Evolutionary conservation across 2,113 vertebrate genomes (phyloP).

Genomic region (Pithys albifrons): DNA sequence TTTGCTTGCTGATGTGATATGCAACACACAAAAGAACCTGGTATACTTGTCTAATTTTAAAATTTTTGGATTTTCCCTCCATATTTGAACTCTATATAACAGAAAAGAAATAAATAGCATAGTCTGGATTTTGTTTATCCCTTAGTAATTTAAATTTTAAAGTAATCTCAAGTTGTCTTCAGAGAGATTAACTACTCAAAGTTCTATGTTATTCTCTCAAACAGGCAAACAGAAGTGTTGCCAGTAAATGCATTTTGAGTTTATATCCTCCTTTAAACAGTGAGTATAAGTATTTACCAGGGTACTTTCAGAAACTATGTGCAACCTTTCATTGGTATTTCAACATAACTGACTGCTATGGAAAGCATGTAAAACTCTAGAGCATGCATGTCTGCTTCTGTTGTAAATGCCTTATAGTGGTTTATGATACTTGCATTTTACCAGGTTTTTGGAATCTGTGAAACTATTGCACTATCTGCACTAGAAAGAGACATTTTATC

Average conservation of each 20-base stretch:
- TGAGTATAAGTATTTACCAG: not conserved
- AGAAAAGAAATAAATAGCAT: not conserved
- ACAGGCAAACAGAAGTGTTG: not conserved
- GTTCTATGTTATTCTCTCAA: not conserved
- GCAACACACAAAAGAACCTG: not conserved
- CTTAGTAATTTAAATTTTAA: not conserved
- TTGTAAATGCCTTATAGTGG: not conserved
- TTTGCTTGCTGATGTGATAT: not conserved
- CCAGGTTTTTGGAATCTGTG: not conserved
- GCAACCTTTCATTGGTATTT: not conserved
- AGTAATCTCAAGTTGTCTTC: not conserved
- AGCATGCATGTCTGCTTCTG: not conserved
- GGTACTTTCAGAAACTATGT: not conserved
- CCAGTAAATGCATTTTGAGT: not conserved
- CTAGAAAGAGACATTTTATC: not conserved
- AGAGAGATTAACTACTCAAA: not conserved
- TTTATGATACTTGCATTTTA: not conserved
- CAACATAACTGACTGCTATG: accelerated
- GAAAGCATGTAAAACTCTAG: not conserved
- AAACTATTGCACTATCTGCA: not conserved
- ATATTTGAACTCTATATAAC: not conserved
- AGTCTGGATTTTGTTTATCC: not conserved
- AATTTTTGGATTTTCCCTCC: not conserved
- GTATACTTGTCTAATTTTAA: not conserved
- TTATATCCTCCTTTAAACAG: not conserved